Conservation (phyloP, 2,888 invertebrate genomes). For the Adineta ricciae region DNA sequence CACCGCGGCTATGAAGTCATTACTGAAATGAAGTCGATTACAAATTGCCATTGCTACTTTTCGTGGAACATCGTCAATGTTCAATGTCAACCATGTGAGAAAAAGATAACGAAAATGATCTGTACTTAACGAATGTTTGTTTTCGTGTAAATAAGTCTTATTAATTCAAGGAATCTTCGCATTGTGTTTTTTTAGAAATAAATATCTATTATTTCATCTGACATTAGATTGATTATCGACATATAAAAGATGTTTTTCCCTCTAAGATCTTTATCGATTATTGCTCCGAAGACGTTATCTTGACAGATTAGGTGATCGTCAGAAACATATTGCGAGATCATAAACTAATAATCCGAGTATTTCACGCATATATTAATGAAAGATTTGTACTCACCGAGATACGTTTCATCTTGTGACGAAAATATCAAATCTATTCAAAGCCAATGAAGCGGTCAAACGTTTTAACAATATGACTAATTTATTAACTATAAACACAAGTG, state of each 20-base stretch:
- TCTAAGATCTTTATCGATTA: neutral
- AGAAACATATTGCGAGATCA: neutral
- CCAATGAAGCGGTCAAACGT: neutral
- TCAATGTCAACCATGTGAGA: neutral
- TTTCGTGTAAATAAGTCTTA: neutral
- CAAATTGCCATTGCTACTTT: neutral
- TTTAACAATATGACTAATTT: neutral
- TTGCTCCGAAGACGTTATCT: neutral
- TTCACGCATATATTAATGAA: neutral
- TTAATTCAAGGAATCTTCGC: neutral
- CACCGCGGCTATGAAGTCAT: neutral
- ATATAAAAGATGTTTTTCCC: no score
- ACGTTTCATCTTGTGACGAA: neutral
- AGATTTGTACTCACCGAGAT: neutral
- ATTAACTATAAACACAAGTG: neutral
- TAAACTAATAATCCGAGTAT: neutral
- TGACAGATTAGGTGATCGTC: neutral
- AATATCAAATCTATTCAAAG: neutral
- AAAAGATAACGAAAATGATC: neutral
- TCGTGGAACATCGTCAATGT: neutral
- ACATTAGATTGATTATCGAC: no score
- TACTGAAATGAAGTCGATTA: neutral
- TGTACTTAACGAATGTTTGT: neutral
- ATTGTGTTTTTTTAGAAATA: neutral
- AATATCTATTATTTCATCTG: no score